Conservation (phyloP, 2,888 invertebrate genomes). For the Rhabditoides inermis region DNA sequence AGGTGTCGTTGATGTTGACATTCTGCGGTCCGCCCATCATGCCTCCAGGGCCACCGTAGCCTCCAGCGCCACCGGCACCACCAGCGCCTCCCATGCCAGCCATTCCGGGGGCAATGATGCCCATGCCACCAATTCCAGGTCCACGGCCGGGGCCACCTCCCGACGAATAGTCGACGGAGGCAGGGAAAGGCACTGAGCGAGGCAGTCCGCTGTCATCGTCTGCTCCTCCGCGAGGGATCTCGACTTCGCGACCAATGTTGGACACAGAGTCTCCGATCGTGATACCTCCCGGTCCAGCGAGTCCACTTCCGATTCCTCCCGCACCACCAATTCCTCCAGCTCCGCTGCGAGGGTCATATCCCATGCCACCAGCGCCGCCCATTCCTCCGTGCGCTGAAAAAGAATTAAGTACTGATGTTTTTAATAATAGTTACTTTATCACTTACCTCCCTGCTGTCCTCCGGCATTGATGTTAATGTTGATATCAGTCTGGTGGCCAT, state of each 20-base stretch:
- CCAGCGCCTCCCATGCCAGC: constrained; percentile 5
- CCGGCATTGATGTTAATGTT: constrained; percentile 9
- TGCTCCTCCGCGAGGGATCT: constrained; percentile 24
- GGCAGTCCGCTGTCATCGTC: constrained; percentile 31
- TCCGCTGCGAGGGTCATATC: constrained; percentile 13
- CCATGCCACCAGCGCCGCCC: background rate
- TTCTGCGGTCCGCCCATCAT: constrained; percentile 1
- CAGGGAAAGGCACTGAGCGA: constrained; percentile 42
- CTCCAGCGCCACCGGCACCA: constrained; percentile 20
- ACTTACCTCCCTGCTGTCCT: background rate
- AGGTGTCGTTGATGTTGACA: constrained; percentile 32
- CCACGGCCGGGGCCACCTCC: constrained; percentile 15
- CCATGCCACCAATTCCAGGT: background rate
- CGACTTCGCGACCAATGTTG: constrained; percentile 26
- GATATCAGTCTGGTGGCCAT: constrained; percentile 4
- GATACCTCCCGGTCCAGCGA: constrained; percentile 12
- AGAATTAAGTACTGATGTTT: background rate
- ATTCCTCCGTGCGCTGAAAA: background rate
- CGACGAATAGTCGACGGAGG: constrained; percentile 21
- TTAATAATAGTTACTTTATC: background rate
- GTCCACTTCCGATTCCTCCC: constrained; percentile 17
- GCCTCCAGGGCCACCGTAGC: too few relatives aligned
- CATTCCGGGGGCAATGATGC: background rate
- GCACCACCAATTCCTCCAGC: background rate
- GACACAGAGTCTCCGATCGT: constrained; percentile 17